phyloP scores from a whole-genome alignment of 2,797 vertebrate species.

The Amniataba percoides region DNA sequence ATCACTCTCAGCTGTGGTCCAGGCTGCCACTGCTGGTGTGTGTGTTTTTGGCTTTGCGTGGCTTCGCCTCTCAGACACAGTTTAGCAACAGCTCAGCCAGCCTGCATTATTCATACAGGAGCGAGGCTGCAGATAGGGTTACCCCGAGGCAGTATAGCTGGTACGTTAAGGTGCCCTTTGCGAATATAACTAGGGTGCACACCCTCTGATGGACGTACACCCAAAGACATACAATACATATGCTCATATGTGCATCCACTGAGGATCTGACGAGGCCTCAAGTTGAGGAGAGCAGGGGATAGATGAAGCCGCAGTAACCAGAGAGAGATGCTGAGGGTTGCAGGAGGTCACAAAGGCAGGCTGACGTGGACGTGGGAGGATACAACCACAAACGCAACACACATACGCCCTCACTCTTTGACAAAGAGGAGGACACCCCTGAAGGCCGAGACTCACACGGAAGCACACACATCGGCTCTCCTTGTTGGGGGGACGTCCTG shows the following conservation, averaged over 20 bases:
- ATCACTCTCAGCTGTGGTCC: slow-evolving; percentile 51
- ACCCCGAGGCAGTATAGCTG: slow-evolving; percentile 84
- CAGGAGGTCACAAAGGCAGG: slow-evolving; percentile 78
- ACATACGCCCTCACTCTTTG: slow-evolving; percentile 50
- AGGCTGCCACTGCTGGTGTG: slow-evolving; percentile 40
- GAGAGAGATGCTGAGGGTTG: slow-evolving; percentile 74
- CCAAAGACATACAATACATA: slow-evolving; percentile 39
- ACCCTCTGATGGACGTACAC: slow-evolving; percentile 58
- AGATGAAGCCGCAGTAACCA: slow-evolving; percentile 65
- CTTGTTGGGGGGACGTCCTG: slow-evolving; percentile 78
- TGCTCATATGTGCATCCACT: slow-evolving; percentile 19
- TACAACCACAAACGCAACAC: slow-evolving; percentile 57
- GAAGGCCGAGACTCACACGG: slow-evolving; percentile 63
- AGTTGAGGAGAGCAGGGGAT: slow-evolving; percentile 23
- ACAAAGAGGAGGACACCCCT: slow-evolving; percentile 78
- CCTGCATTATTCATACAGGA: slow-evolving; percentile 91
- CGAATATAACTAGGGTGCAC: slow-evolving; percentile 76
- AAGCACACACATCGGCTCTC: slow-evolving; percentile 55
- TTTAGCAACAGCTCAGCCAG: slow-evolving; percentile 86
- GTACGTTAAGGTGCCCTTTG: slow-evolving; percentile 83
- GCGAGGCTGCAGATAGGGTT: slow-evolving; percentile 89
- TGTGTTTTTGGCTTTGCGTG: slow-evolving; percentile 79
- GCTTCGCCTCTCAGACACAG: slow-evolving; percentile 88
- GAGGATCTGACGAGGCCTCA: slow-evolving; percentile 16
- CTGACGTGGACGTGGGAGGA: slow-evolving; percentile 79